Evolutionary conservation across 2,797 vertebrate genomes (phyloP).

Genomic region (Poecile montanus): DNA sequence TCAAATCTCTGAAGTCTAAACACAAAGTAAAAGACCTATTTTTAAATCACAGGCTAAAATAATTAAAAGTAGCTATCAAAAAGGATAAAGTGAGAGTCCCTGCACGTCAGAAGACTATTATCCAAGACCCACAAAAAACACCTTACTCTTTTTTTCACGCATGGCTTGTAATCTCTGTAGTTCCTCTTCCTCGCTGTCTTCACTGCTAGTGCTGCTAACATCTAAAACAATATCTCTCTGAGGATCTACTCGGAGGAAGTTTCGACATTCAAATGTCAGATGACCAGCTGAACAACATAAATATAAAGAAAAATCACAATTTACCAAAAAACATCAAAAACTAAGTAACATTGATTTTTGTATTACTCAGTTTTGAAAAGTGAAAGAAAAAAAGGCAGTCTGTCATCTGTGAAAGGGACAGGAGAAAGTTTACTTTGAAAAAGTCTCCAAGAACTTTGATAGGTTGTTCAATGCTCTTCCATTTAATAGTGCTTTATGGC

Average conservation of each 20-base stretch:
- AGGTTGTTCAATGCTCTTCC: not conserved
- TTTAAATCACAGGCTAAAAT: not conserved
- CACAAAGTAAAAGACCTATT: not conserved
- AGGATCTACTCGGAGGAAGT: slow-evolving; percentile 96
- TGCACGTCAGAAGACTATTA: not conserved
- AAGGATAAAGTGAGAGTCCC: not conserved
- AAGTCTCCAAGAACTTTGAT: not conserved
- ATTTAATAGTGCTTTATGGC: not conserved
- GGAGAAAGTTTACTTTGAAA: not conserved
- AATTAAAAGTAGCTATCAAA: not conserved
- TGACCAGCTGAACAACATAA: slow-evolving; percentile 86
- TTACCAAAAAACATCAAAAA: not conserved
- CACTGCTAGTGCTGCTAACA: slow-evolving; percentile 96
- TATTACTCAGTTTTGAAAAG: not conserved
- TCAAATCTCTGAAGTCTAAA: not conserved
- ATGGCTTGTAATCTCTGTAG: slow-evolving; percentile 73
- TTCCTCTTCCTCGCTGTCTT: slow-evolving; percentile 91
- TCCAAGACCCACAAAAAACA: not conserved
- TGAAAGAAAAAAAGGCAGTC: not conserved
- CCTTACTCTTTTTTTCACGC: slow-evolving; percentile 79
- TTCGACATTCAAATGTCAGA: slow-evolving; percentile 96
- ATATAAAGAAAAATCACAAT: not conserved
- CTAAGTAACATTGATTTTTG: not conserved
- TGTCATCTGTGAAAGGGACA: not conserved
- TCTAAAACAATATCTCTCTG: slow-evolving; percentile 97